Base-by-base conservation (phyloP, 1,140 invertebrate genomes). In the Aphidius ervi region DNA sequence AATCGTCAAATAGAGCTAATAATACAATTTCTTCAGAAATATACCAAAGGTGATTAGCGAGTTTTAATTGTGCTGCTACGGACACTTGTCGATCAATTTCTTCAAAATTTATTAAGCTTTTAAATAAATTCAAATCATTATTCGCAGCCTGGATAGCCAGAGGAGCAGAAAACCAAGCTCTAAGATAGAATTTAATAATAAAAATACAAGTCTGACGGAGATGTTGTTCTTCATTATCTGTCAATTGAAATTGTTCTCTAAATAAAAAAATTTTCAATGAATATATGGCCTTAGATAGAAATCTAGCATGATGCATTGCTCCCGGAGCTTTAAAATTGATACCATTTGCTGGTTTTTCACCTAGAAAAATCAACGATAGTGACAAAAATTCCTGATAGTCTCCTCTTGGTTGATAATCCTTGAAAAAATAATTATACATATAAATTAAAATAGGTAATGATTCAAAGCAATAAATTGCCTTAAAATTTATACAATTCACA, bases 361-460 rank as follows among this genome's bases (percentile, higher is more conserved):
- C 71, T 23, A 80, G 65, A 65, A 78, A 79, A 20, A 79, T 70
- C 31, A 74, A 55, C 40, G 10, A 68, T 40, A 78, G 61, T 65
- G 73, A 66, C 9, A 79, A 63, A 8, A 78, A 50, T 71, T 76
- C 70, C 8, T 67, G 59, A 56, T 77, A 76, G 8, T 78, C 70
- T 60, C 69, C 72, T 39, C 67, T 50, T 52, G 20, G 45, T 6
- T 61, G 42, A 23, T 41, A 39, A 20, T 40, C 37, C 46, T 59
- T 10, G 46, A 59, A 50, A 16, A 16, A 16, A 16, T 16, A 16
- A 16, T 16, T 16, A 16, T 16, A 16, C 16, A 16, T 16, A 16
- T 16, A 16, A 16, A 16, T 16, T 16, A 16, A 16, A 16, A 16
- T 16, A 16, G 16, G 16, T 16, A 16, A 16, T 16, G 16, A 16